A percentile compares a stretch with the other conserved stretches of the same genome.
Evolutionary conservation across 2,797 vertebrate genomes (phyloP).

Genomic region (Brotogeris chrysoptera): DNA sequence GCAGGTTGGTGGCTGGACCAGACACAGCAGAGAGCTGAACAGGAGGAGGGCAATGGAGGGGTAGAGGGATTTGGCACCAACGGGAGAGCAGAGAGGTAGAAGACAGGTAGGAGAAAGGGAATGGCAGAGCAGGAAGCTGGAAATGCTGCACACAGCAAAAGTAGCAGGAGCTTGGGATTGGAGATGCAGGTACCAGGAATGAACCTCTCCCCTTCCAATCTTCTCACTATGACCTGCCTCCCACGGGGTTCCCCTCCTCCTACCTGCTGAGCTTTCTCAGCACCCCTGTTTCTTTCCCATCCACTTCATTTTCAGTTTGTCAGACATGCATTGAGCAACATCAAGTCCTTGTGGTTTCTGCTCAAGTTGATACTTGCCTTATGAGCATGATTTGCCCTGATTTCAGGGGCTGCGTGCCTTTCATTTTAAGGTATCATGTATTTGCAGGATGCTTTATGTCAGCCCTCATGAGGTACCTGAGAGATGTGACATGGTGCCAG

Average conservation of each 20-base stretch:
- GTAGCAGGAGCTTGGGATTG: background rate
- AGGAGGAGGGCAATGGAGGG: background rate
- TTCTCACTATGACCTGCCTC: background rate
- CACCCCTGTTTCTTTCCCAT: fast-evolving
- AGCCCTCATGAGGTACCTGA: background rate
- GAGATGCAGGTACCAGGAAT: background rate
- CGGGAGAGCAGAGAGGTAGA: background rate
- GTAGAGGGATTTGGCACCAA: background rate
- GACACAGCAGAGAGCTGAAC: fast-evolving
- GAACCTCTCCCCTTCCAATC: fast-evolving
- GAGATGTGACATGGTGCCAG: background rate
- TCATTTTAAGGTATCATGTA: background rate
- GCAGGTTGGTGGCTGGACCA: constrained; percentile 79
- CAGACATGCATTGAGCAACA: background rate
- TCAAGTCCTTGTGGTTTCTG: background rate
- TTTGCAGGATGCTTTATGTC: background rate
- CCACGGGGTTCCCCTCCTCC: background rate
- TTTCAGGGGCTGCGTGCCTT: background rate
- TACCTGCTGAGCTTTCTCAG: background rate
- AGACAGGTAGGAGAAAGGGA: background rate
- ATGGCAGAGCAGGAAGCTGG: background rate
- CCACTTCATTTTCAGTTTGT: background rate
- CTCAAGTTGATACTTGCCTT: background rate
- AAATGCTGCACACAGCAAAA: background rate
- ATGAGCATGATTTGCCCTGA: fast-evolving